Evolutionary conservation across 1,140 invertebrate species (phyloP).

Genomic region (Ceratitis capitata): DNA sequence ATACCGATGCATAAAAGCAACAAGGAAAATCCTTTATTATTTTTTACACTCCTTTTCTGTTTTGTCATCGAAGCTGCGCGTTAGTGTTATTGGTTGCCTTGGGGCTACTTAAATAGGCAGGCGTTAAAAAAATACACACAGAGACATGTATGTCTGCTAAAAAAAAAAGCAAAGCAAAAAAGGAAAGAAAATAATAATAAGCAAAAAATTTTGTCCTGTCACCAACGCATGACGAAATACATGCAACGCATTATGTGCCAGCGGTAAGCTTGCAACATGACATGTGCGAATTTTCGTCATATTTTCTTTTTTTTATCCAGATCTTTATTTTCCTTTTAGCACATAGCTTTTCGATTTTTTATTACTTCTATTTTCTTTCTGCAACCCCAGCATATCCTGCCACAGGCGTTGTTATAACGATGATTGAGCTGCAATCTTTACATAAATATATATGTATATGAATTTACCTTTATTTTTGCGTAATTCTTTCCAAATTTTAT

Average conservation of each 20-base stretch:
- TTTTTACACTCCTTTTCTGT: not conserved
- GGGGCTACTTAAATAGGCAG: constrained; percentile 15
- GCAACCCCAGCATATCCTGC: not conserved
- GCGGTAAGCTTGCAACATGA: not conserved
- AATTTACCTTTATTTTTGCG: not conserved
- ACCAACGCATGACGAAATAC: not conserved
- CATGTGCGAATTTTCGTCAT: constrained; percentile 17
- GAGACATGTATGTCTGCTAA: not conserved
- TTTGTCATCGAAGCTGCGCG: constrained; percentile 42
- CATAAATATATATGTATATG: not conserved
- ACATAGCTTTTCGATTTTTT: not conserved
- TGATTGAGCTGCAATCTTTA: constrained; percentile 32
- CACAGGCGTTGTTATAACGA: constrained; percentile 34
- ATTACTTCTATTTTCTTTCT: not conserved
- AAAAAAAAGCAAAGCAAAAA: not conserved
- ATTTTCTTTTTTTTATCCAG: not conserved
- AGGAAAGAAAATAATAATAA: not conserved
- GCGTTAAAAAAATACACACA: constrained; percentile 9
- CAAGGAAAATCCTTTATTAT: not conserved
- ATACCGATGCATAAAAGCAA: not conserved
- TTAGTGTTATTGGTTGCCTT: constrained; percentile 49
- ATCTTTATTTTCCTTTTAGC: not conserved
- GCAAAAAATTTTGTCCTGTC: not conserved
- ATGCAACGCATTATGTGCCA: not conserved
- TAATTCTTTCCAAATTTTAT: not conserved